A percentile compares a stretch with the other conserved stretches of the same genome.
These are phyloP conservation scores for Diadegma fenestrale DNA, from an alignment of 2,888 invertebrate genomes.

Conservation along the genomic window DNA sequence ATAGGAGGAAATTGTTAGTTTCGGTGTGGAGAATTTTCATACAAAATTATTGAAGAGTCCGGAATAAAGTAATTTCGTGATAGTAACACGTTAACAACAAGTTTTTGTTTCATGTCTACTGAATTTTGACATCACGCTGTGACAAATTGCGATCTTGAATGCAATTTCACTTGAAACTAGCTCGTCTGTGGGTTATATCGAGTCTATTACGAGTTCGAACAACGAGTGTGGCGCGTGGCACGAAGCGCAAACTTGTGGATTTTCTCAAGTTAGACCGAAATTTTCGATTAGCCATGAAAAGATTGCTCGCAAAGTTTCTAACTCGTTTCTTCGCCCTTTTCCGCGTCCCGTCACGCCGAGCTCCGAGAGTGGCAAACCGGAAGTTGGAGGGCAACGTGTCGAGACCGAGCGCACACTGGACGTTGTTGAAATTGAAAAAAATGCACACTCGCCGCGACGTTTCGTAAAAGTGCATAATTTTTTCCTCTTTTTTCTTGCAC, in stretches of 20 bases:
- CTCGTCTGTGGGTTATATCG: conserved; percentile 27
- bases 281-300: conserved; percentile 63
- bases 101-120: neutral
- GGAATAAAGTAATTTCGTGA: too few species aligned
- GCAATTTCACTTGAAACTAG: conserved; percentile 41
- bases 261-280: conserved; percentile 58
- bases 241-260: conserved; percentile 46
- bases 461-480: neutral
- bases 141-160: conserved; percentile 36
- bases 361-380: neutral
- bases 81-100: too few species aligned
- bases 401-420: conserved; percentile 15
- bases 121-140: conserved; percentile 2
- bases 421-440: neutral
- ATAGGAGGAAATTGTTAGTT: too few species aligned
- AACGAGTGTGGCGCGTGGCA: conserved; percentile 17
- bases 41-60: too few species aligned
- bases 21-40: too few species aligned
- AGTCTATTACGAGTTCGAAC: conserved; percentile 44
- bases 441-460: neutral
- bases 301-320: conserved; percentile 58
- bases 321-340: conserved; percentile 18
- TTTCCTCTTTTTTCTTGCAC: conserved; percentile 1
- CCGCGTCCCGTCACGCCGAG: neutral
- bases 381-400: neutral